A percentile compares a stretch with the other conserved stretches of the same genome.
Evolutionary conservation across 2,888 invertebrate species (phyloP).

Genomic region (Troglohyphantes excavatus): DNA sequence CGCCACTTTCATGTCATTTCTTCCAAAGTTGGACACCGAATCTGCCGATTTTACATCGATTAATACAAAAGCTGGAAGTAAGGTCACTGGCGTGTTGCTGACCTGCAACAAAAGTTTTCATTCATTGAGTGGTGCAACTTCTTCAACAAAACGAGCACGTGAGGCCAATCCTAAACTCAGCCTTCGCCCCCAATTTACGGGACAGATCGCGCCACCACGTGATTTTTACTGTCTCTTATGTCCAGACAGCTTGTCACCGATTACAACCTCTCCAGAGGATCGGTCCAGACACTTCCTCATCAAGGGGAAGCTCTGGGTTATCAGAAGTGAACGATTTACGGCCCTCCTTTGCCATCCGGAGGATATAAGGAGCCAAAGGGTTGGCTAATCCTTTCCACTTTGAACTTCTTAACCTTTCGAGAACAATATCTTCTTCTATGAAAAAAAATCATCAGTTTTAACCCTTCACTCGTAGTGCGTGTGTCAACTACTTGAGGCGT

Average conservation of each 20-base stretch:
- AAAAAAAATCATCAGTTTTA: too few relatives aligned
- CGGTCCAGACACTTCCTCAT: constrained; percentile 34
- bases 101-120: background rate
- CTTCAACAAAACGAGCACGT: constrained; percentile 18
- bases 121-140: constrained; percentile 9
- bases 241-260: constrained; percentile 50
- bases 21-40: too few relatives aligned
- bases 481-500: too few relatives aligned
- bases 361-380: background rate
- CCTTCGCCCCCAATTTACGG: constrained; percentile 12
- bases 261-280: constrained; percentile 15
- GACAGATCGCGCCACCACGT: constrained; percentile 15
- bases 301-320: too few relatives aligned
- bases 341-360: background rate
- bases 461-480: too few relatives aligned
- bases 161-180: constrained; percentile 20
- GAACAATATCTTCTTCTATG: background rate
- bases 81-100: background rate
- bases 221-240: background rate
- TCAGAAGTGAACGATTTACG: constrained; percentile 44
- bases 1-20: too few relatives aligned
- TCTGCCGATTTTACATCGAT: too few relatives aligned
- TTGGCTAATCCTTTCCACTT: background rate
- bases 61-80: background rate
- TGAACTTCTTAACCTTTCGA: background rate